Evolutionary conservation across 2,888 invertebrate genomes (phyloP), one percentile per base, ranked within the genome.

Genomic region (Epistrophe eligans): DNA sequence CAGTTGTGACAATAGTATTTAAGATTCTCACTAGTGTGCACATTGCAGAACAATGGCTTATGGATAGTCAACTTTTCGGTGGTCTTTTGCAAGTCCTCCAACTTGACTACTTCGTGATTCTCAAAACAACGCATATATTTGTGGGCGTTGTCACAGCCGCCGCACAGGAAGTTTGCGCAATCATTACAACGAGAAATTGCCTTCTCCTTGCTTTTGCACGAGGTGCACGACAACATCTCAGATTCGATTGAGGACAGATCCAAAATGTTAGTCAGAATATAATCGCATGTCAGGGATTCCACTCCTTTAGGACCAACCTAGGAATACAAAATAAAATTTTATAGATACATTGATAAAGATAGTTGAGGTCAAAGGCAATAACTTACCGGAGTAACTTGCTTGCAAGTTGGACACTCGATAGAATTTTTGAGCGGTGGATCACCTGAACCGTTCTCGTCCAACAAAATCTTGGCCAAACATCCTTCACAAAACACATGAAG

Each of bases 61-160:
- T 98, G 98, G 89, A 98, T 96, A 72, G 97, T 96, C 89, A 97
- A 94, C 90, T 96, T 96, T 91, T 97, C 96, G 35, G 90, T 90
- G 89, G 96, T 96, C 90, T 95, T 95, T 90, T 96, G 95, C 91
- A 98, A 94, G 89, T 98, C 97, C 90, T 98, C 98, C 91, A 98
- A 96, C 57, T 97, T 96, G 72, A 98, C 96, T 50, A 98, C 98
- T 92, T 96, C 95, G 92, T 99, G 99, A 90, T 97, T 97, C 93
- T 99, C 98, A 92, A 99, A 99, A 94, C 98, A 98, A 89, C 98
- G 95, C 99, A 99, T 99, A 91, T 97, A 98, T 93, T 98, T 97
- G 93, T 99, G 99, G 80, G 99, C 99, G 52, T 97, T 97, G 91
- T 98, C 98, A 94, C 99, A 99, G 92, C 98, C 97, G 88, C 96